These are phyloP conservation scores for Bubo blakistoni DNA, from an alignment of 2,113 vertebrate species.

Conservation along the genomic window DNA sequence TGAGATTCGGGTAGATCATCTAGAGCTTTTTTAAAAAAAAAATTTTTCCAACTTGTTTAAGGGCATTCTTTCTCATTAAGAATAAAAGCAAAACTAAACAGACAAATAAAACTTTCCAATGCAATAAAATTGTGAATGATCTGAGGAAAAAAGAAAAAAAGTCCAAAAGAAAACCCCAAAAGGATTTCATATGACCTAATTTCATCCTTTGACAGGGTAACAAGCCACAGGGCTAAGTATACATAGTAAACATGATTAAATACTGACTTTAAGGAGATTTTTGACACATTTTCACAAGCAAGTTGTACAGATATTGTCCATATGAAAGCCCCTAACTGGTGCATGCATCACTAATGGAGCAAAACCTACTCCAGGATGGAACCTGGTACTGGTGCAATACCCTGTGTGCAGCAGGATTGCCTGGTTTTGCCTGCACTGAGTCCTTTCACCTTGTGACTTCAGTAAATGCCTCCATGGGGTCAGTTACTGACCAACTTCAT, in stretches of 20 bases:
- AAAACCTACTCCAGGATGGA: background rate
- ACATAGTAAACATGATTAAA: background rate
- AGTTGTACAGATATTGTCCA: background rate
- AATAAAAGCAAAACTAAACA: background rate
- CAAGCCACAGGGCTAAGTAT: background rate
- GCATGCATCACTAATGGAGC: background rate
- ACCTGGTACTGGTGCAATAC: background rate
- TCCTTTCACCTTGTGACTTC: background rate
- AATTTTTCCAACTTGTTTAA: background rate
- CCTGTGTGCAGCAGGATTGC: background rate
- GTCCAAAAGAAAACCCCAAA: background rate
- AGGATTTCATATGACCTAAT: background rate
- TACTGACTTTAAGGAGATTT: background rate
- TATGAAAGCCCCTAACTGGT: background rate
- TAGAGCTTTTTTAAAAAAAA: background rate
- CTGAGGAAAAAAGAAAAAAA: background rate
- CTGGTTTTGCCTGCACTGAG: background rate
- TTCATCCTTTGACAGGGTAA: background rate
- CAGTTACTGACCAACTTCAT: rapidly evolving
- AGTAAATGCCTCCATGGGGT: background rate
- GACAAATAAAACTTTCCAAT: background rate
- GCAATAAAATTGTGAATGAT: background rate
- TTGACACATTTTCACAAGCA: background rate
- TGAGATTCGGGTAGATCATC: background rate
- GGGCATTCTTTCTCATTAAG: background rate